Conservation (phyloP, 2,888 invertebrate genomes). For the Macrosiphum euphorbiae region DNA sequence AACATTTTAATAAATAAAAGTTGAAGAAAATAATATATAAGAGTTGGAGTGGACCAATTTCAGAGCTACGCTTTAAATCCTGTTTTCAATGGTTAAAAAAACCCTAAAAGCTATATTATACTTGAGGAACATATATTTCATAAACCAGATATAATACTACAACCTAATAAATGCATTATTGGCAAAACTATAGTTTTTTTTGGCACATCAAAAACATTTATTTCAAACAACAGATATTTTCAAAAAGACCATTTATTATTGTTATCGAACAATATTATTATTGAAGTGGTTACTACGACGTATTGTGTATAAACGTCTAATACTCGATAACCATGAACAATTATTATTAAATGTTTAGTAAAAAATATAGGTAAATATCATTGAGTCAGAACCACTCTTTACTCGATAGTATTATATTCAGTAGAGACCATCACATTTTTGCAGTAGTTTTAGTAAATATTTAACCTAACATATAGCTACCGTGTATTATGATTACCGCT, state of each 20-base stretch:
- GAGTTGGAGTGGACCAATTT: neutral
- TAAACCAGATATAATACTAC: neutral
- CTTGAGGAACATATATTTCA: neutral
- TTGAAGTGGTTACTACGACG: neutral
- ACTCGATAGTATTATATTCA: neutral
- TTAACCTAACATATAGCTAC: neutral
- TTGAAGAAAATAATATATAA: too few species aligned
- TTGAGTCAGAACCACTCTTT: neutral
- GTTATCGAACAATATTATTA: neutral
- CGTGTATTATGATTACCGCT: neutral
- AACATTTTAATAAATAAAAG: neutral
- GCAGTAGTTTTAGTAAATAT: neutral
- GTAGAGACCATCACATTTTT: neutral
- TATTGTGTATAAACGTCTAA: neutral
- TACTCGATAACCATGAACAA: neutral
- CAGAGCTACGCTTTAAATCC: neutral
- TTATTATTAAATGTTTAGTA: too few species aligned
- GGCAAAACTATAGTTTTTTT: too few species aligned
- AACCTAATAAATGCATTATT: neutral
- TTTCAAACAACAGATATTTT: too few species aligned
- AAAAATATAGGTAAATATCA: neutral
- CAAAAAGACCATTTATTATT: too few species aligned
- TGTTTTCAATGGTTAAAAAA: neutral
- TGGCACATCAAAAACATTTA: too few species aligned
- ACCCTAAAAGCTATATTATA: neutral